Evolutionary conservation across 2,113 vertebrate species (phyloP).

Genomic region (Mesembrinibis cayennensis): DNA sequence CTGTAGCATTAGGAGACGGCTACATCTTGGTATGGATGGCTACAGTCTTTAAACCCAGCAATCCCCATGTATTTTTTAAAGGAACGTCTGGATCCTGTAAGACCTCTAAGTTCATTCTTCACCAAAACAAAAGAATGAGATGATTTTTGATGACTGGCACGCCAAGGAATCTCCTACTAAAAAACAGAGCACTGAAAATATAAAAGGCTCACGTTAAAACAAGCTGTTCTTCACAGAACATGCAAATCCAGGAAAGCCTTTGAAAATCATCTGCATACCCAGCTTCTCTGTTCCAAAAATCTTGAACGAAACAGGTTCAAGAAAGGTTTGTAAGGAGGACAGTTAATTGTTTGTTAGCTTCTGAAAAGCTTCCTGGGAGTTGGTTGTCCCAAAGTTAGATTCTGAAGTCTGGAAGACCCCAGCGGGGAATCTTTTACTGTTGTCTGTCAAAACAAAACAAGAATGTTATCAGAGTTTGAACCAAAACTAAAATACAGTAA

Average conservation of each 20-base stretch:
- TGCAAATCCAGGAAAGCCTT: not conserved
- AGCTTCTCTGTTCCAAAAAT: not conserved
- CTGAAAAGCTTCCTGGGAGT: conserved; percentile 71
- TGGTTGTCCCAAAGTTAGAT: conserved; percentile 56
- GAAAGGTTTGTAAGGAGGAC: not conserved
- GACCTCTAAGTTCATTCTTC: not conserved
- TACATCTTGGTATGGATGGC: not conserved
- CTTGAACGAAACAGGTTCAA: not conserved
- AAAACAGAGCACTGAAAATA: not conserved
- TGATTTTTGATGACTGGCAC: not conserved
- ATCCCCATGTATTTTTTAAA: not conserved
- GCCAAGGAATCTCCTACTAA: not conserved
- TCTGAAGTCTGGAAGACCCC: conserved; percentile 57
- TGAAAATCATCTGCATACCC: not conserved
- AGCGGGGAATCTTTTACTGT: conserved; percentile 64
- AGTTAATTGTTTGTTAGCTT: not conserved
- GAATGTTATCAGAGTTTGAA: not conserved
- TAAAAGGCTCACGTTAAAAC: not conserved
- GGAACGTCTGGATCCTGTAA: not conserved
- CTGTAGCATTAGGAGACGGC: not conserved
- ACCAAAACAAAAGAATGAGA: not conserved
- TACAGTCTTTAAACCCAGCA: not conserved
- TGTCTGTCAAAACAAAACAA: conserved; percentile 53
- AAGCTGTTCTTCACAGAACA: not conserved
- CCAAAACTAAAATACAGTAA: not conserved